Evolutionary conservation across 1,140 invertebrate genomes (phyloP).

Genomic region (Nilaparvata lugens): DNA sequence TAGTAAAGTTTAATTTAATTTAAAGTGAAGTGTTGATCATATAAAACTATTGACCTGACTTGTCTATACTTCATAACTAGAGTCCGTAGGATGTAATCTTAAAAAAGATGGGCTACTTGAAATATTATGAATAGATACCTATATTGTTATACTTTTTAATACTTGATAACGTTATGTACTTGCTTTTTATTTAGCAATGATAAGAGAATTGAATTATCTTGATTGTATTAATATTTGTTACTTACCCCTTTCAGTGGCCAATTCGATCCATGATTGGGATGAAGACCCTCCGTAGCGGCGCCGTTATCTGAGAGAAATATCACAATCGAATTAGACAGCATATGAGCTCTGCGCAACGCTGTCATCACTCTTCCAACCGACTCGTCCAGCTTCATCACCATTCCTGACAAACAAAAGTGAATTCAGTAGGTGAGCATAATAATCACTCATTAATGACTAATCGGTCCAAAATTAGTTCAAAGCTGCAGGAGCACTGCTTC

Average conservation of each 20-base stretch:
- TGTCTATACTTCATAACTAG: no score
- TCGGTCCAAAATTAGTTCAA: not conserved
- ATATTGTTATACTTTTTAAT: not conserved
- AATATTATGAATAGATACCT: not conserved
- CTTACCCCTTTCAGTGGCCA: conserved; percentile 53
- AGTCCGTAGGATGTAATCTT: no score
- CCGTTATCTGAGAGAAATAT: conserved; percentile 54
- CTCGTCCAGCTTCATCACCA: conserved; percentile 60
- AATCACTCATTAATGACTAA: not conserved
- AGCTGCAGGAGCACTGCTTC: not conserved
- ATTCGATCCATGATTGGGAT: conserved; percentile 44
- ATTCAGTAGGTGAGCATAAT: not conserved
- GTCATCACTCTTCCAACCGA: conserved; percentile 53
- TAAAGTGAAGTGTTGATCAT: no score
- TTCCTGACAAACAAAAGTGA: conserved; percentile 38
- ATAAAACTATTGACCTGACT: no score
- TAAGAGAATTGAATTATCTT: not conserved
- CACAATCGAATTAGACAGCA: conserved; percentile 48
- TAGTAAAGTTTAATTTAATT: no score
- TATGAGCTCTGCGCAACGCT: conserved; percentile 43
- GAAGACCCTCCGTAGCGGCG: conserved; percentile 37
- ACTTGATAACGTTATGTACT: not conserved
- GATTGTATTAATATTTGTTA: not conserved
- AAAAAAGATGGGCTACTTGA: no score
- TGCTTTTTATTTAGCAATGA: not conserved